These are phyloP conservation scores for Schlechtendalia chinensis DNA, from an alignment of 1,140 invertebrate species.

Conservation along the genomic window DNA sequence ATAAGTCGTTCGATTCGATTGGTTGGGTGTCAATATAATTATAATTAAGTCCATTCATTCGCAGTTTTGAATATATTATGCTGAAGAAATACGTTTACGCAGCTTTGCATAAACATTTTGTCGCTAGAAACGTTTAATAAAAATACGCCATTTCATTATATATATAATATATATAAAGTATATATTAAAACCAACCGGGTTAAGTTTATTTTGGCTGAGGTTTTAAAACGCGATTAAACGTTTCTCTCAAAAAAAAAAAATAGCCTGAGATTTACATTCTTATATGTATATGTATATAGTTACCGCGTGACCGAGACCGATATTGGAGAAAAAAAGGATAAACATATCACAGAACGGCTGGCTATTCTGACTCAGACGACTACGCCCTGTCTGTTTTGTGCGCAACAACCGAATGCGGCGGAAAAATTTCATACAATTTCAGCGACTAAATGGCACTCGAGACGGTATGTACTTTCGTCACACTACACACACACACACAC, in stretches of 20 bases:
- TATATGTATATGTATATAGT: slow-evolving; percentile 6
- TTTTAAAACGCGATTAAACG: background rate
- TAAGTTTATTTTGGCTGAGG: too few species aligned
- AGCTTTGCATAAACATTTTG: too few species aligned
- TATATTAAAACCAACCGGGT: too few species aligned
- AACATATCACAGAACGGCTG: background rate
- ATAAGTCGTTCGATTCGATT: background rate
- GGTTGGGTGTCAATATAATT: background rate
- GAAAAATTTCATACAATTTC: background rate
- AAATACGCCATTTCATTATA: too few species aligned
- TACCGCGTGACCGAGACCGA: background rate
- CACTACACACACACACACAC: too few species aligned
- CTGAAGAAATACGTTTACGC: too few species aligned
- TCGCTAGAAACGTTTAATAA: too few species aligned
- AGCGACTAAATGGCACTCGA: background rate
- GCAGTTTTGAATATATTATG: too few species aligned
- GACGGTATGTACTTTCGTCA: background rate
- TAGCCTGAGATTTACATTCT: background rate
- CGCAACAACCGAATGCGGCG: background rate
- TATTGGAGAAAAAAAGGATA: background rate
- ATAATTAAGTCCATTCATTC: background rate
- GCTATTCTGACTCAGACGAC: background rate
- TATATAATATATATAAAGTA: too few species aligned
- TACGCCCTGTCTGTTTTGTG: background rate
- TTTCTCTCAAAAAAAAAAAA: background rate